Evolutionary conservation across 1,140 invertebrate species (phyloP).

Genomic region (Heliconius congener): DNA sequence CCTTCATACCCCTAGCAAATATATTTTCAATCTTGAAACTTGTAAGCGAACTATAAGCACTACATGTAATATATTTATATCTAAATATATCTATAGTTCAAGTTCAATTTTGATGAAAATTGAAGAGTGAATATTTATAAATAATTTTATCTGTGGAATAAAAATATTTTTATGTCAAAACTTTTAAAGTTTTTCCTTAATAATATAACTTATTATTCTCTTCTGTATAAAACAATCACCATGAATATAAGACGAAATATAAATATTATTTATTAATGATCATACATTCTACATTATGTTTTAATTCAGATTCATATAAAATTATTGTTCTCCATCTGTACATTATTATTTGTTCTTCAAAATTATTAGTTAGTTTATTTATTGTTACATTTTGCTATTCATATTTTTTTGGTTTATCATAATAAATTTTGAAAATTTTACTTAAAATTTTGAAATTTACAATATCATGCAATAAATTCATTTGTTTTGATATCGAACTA

Average conservation of each 20-base stretch:
- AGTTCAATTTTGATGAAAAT: not conserved
- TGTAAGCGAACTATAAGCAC: conserved; percentile 1
- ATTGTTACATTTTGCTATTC: no score
- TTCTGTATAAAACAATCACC: not conserved
- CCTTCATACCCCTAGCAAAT: not conserved
- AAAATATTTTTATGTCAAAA: not conserved
- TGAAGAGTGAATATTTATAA: not conserved
- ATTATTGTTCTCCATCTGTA: no score
- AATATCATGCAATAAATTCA: no score
- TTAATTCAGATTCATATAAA: no score
- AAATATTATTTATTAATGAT: no score
- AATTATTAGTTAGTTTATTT: no score
- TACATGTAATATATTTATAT: not conserved
- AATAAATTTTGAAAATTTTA: no score
- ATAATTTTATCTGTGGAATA: not conserved
- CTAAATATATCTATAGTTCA: not conserved
- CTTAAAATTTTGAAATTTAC: no score
- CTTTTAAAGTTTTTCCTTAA: not conserved
- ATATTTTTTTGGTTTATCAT: not conserved
- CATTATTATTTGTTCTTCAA: no score
- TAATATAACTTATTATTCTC: not conserved
- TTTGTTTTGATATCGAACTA: no score
- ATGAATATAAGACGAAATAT: no score
- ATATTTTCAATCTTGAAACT: not conserved
- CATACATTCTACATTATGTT: no score